These are phyloP conservation scores for Strix aluco DNA, from an alignment of 2,113 vertebrate genomes.

Conservation along the genomic window DNA sequence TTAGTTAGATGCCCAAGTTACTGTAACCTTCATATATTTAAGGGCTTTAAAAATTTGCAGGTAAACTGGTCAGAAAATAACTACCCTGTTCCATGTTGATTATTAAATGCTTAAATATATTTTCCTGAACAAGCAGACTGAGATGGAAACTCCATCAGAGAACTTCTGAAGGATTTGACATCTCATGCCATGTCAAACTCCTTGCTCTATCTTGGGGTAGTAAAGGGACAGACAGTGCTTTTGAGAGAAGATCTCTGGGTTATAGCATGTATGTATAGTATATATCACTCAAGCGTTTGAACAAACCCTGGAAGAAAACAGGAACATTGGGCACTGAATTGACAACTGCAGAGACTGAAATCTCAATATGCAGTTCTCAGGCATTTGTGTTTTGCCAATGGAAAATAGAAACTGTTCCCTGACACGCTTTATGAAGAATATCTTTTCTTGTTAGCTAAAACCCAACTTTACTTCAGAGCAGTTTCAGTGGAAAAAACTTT, in stretches of 20 bases:
- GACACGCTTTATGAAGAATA: not conserved
- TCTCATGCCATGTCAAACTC: not conserved
- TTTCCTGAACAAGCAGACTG: not conserved
- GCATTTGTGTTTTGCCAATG: not conserved
- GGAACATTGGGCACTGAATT: not conserved
- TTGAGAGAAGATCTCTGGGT: not conserved
- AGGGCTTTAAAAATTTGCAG: not conserved
- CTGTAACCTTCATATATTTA: not conserved
- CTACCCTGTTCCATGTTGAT: not conserved
- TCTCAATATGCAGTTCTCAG: not conserved
- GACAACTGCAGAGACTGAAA: not conserved
- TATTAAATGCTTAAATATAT: not conserved
- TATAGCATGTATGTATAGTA: not conserved
- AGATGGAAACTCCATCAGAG: not conserved
- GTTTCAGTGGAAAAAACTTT: not conserved
- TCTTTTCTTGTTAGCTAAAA: not conserved
- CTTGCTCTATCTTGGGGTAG: not conserved
- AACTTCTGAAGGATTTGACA: not conserved
- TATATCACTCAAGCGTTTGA: not conserved
- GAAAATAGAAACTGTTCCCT: not conserved
- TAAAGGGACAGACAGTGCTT: not conserved
- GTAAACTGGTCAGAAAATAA: not conserved
- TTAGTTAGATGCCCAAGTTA: not conserved
- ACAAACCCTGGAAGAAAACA: not conserved
- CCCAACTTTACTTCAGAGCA: not conserved